phyloP scores from a whole-genome alignment of 2,113 vertebrate species.

The Corvus moneduloides region DNA sequence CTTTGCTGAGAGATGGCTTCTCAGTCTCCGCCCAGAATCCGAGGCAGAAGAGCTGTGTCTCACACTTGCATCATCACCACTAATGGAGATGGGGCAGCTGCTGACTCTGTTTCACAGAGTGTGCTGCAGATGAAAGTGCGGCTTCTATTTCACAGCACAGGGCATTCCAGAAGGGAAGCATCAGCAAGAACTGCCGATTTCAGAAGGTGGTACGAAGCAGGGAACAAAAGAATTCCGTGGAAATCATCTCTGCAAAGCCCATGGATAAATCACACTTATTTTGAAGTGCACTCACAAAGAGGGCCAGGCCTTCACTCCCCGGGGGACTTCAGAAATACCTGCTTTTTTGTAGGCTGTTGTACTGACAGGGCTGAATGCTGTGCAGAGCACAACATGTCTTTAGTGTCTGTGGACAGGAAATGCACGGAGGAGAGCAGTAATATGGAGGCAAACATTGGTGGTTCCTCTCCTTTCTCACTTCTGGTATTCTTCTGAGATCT shows the following conservation, averaged over 20 bases:
- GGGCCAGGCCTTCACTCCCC: neutral
- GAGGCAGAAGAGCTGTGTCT: neutral
- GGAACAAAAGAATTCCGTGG: neutral
- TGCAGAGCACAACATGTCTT: neutral
- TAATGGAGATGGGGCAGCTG: conserved; percentile 7
- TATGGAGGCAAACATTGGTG: neutral
- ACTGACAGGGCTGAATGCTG: neutral
- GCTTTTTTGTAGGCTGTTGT: neutral
- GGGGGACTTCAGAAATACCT: neutral
- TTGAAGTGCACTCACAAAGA: neutral
- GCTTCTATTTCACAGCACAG: conserved; percentile 20
- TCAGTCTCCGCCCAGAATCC: neutral
- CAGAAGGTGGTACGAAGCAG: neutral
- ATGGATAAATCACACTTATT: fast-evolving
- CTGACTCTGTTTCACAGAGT: neutral
- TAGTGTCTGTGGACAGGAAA: neutral
- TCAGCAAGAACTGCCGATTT: neutral
- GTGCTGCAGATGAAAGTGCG: neutral
- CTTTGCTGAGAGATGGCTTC: neutral
- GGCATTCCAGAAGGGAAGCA: neutral
- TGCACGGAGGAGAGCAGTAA: neutral
- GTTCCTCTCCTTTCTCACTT: neutral
- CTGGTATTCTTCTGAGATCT: neutral
- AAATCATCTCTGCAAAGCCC: neutral
- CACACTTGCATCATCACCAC: neutral